phyloP scores from a whole-genome alignment of 2,888 invertebrate genomes.

The Pycnomerus fuliginosus region DNA sequence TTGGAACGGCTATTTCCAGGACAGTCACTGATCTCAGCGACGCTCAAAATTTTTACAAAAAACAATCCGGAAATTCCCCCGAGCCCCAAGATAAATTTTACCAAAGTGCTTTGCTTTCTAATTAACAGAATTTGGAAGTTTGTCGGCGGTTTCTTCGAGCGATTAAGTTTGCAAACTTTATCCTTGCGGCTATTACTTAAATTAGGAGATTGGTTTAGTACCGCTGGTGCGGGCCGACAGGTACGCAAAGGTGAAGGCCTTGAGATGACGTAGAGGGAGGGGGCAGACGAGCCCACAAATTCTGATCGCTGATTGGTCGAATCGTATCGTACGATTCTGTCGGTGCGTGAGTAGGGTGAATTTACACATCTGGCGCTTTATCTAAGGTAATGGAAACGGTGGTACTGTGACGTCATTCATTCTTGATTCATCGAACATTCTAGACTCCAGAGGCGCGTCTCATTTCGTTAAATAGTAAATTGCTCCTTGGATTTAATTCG shows the following conservation, averaged over 20 bases:
- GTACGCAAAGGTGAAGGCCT: constrained; percentile 25
- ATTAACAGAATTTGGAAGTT: neutral
- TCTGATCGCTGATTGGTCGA: constrained; percentile 19
- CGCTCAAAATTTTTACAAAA: constrained; percentile 8
- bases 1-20: constrained; percentile 4
- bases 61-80: constrained; percentile 1
- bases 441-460: too few species aligned
- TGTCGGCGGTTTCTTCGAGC: neutral
- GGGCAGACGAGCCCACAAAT: constrained; percentile 27
- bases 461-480: too few species aligned
- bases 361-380: constrained; percentile 14
- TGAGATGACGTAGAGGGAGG: constrained; percentile 22
- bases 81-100: neutral
- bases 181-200: neutral
- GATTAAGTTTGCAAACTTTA: neutral
- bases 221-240: constrained; percentile 11
- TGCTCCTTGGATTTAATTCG: too few species aligned
- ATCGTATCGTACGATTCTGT: constrained; percentile 27
- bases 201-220: constrained; percentile 11
- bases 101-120: neutral
- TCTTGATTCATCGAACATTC: too few species aligned
- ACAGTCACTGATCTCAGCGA: constrained; percentile 7
- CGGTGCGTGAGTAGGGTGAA: constrained; percentile 4
- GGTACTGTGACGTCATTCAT: neutral
- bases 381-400: neutral